Conservation (phyloP, 2,888 invertebrate genomes). For the Clunio marinus region DNA sequence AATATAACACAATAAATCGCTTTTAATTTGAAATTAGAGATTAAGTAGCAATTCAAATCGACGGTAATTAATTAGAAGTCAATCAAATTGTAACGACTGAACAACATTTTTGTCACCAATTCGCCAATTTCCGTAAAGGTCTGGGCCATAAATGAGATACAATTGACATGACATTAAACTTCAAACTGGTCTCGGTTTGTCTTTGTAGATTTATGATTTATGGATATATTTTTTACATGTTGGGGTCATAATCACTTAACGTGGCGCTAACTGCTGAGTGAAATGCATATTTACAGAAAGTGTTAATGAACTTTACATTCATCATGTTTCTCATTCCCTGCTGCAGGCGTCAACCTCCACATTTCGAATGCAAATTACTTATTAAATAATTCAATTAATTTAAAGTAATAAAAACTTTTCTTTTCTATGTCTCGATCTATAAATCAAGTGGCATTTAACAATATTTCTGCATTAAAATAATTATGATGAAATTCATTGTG, state of each 20-base stretch:
- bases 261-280: too few species aligned
- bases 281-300: too few species aligned
- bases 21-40: not conserved
- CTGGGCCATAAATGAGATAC: not conserved
- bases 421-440: constrained; percentile 28
- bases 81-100: not conserved
- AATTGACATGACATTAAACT: too few species aligned
- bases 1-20: not conserved
- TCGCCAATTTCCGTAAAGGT: not conserved
- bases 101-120: constrained; percentile 27
- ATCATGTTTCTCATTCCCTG: not conserved
- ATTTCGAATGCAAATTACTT: not conserved
- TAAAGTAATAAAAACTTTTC: not conserved
- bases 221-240: not conserved
- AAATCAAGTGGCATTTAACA: constrained; percentile 37
- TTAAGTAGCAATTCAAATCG: not conserved
- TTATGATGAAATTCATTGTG: constrained; percentile 23
- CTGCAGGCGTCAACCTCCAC: not conserved
- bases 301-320: constrained; percentile 36
- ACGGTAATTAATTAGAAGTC: constrained; percentile 18
- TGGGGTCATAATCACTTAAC: not conserved
- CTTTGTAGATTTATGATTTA: not conserved
- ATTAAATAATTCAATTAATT: constrained; percentile 1
- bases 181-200: constrained; percentile 13
- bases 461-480: constrained; percentile 31